Base-by-base conservation (phyloP, 2,797 vertebrate species). In the Schizothorax lantsangensis region DNA sequence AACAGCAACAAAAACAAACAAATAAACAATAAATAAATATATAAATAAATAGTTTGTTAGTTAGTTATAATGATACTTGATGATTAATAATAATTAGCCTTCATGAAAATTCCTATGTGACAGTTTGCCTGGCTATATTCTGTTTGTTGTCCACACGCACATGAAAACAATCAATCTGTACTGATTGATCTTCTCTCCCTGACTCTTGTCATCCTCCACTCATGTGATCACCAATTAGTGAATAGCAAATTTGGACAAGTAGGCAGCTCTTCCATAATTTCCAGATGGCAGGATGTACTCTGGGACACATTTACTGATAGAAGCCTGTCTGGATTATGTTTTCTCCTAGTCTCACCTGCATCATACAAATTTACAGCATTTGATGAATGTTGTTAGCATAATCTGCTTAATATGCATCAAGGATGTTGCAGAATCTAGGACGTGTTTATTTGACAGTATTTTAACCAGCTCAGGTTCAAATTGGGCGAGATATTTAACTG, bases 341-440 rank as follows among this genome's bases (percentile, higher is more conserved):
- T 12, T 73, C 36, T 43, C 81, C 81, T 45, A 23, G 36, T 26
- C 36, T 59, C 69, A 82, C 80, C 66, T 82, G 79, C 30, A n/a
- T 82, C 30, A 10, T 49, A n/a, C 30, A 19, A 66, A 82, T 82
- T 26, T 40, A 69, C 0, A 0, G 7, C 33, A 47, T 52, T 23
- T 75, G 57, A 84, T 49, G 57, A 23, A 64, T 49, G 26, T 33
- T 75, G 45, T 75, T 47, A 74, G 17, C 71, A 62, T 83, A 64
- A 74, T 84, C 82, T 64, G 21, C 26, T 84, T 84, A 47, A 64
- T 66, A n/a, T 47, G 82, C 54, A 10, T n/a, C 4, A 52, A 81
- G 79, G 30, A 49, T 81, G 43, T 45, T 23, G 52, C 40, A 75
- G 52, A 84, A 74, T 62, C n/a, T 57, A 83, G 54, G 26, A 14